Conservation (phyloP, 2,888 invertebrate species). For the Hyposoter dolosus region DNA sequence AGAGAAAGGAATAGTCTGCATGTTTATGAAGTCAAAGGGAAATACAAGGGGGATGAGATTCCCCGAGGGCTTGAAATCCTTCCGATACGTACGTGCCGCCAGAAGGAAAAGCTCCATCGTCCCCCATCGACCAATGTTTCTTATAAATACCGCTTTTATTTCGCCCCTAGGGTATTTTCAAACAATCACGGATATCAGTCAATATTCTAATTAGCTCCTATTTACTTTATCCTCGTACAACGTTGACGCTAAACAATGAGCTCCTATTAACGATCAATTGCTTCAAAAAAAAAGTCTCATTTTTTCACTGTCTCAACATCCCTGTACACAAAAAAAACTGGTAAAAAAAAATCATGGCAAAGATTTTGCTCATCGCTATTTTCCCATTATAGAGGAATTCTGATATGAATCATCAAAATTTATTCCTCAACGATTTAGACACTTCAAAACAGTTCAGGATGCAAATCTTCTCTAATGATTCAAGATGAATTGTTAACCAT, state of each 20-base stretch:
- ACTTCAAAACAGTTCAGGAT: neutral
- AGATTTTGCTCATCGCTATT: too few relatives aligned
- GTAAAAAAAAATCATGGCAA: neutral
- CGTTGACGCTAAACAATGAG: neutral
- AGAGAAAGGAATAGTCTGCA: conserved; percentile 41
- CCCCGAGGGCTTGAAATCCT: conserved; percentile 42
- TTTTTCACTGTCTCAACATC: neutral
- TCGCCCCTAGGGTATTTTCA: neutral
- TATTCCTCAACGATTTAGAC: neutral
- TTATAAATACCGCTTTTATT: neutral
- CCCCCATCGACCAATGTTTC: neutral
- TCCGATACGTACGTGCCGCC: conserved; percentile 10
- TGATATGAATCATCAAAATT: neutral
- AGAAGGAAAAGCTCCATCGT: neutral
- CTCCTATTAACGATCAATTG: neutral
- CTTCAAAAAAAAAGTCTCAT: neutral
- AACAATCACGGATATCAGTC: neutral
- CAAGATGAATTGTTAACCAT: too few relatives aligned
- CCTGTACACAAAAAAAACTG: neutral
- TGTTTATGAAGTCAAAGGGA: conserved; percentile 45
- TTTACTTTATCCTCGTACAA: neutral
- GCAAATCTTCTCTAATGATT: neutral
- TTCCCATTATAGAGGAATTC: neutral
- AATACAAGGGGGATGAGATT: conserved; percentile 32
- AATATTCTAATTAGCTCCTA: neutral